Conservation (phyloP, 2,888 invertebrate species). For the Macroteleia sp. region DNA sequence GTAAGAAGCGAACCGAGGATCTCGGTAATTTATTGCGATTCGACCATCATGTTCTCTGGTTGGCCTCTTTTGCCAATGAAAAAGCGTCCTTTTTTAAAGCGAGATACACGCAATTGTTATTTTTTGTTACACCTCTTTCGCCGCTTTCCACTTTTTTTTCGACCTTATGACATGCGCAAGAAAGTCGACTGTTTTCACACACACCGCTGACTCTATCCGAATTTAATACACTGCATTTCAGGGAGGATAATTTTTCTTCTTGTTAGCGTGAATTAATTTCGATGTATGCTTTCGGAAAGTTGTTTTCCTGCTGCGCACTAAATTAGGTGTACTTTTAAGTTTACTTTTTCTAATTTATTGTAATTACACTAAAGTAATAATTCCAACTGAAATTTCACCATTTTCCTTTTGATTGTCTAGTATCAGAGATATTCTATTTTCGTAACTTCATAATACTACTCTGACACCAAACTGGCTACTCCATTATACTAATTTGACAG, state of each 20-base stretch:
- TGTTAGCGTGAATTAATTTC: constrained; percentile 39
- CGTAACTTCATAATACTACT: too few relatives aligned
- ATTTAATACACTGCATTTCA: constrained; percentile 47
- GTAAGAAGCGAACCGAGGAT: constrained; percentile 62
- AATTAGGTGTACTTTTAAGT: constrained; percentile 4
- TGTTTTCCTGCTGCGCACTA: constrained; percentile 9
- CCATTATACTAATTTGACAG: too few relatives aligned
- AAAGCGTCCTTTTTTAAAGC: constrained; percentile 32
- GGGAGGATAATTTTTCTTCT: constrained; percentile 39
- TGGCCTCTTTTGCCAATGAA: constrained; percentile 35
- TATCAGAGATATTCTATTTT: too few relatives aligned
- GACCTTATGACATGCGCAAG: constrained; percentile 24
- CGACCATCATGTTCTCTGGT: constrained; percentile 39
- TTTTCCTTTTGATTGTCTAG: too few relatives aligned
- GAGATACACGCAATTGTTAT: constrained; percentile 47
- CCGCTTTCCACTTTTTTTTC: not conserved
- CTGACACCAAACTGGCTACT: too few relatives aligned
- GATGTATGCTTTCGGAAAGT: constrained; percentile 25
- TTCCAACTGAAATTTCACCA: too few relatives aligned
- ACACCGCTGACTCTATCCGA: constrained; percentile 45
- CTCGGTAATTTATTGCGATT: constrained; percentile 60
- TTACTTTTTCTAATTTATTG: constrained; percentile 1
- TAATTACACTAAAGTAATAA: too few relatives aligned
- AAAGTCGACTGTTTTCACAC: constrained; percentile 44
- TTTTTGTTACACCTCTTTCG: constrained; percentile 23